These are phyloP conservation scores for Nudaria mundana DNA, from an alignment of 2,888 invertebrate genomes.

Conservation along the genomic window DNA sequence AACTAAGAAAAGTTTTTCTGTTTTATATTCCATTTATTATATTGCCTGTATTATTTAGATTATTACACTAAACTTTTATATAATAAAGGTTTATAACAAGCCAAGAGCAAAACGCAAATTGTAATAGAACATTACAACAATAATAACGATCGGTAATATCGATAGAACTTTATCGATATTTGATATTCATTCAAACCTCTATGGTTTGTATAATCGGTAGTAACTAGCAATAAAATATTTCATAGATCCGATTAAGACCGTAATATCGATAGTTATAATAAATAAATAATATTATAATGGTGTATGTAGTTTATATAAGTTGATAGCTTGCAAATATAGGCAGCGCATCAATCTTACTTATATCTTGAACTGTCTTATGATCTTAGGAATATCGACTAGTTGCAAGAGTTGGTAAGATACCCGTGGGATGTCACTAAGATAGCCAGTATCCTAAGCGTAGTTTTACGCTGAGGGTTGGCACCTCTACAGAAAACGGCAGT, in stretches of 20 bases:
- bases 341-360: not conserved
- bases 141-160: constrained; percentile 30
- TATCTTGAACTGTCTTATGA: constrained; percentile 2
- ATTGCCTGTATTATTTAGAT: too few species aligned
- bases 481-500: too few species aligned
- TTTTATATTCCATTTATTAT: constrained; percentile 10
- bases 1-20: constrained; percentile 12
- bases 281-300: not conserved
- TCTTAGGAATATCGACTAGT: constrained; percentile 3
- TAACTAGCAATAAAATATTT: constrained; percentile 57
- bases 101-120: too few species aligned
- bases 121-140: constrained; percentile 24
- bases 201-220: constrained; percentile 50
- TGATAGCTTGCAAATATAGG: constrained; percentile 1
- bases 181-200: too few species aligned
- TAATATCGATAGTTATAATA: not conserved
- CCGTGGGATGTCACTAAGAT: constrained; percentile 19
- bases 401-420: constrained; percentile 19
- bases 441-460: constrained; percentile 13
- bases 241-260: constrained; percentile 35
- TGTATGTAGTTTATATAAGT: too few species aligned
- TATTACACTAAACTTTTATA: too few species aligned
- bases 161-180: constrained; percentile 65
- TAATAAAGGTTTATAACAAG: too few species aligned
- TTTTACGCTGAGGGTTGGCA: constrained; percentile 11